Conservation (phyloP, 2,113 vertebrate species). For the Perca flavescens region DNA sequence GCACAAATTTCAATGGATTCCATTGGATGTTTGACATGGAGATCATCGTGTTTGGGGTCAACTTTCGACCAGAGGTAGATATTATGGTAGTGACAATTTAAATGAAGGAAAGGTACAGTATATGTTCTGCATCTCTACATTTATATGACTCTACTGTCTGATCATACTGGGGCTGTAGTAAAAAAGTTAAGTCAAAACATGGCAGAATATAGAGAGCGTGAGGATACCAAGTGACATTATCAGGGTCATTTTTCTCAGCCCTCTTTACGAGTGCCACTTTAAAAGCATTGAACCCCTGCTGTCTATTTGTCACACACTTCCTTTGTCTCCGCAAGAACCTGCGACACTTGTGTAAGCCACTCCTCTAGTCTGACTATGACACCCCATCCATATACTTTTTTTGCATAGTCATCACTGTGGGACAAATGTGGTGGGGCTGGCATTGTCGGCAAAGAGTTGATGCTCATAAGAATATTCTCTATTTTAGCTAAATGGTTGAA, state of each 20-base stretch:
- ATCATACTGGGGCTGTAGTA: too few species aligned
- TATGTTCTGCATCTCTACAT: not conserved
- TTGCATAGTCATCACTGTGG: fast-evolving
- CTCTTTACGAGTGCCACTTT: too few species aligned
- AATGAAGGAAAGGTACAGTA: not conserved
- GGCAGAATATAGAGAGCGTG: not conserved
- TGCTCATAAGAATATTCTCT: fast-evolving
- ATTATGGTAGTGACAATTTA: not conserved
- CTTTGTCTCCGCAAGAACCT: not conserved
- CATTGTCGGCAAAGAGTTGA: fast-evolving
- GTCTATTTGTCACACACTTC: not conserved
- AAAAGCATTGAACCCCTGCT: not conserved
- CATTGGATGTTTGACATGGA: too few species aligned
- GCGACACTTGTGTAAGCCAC: not conserved
- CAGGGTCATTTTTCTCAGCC: not conserved
- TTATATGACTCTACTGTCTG: not conserved
- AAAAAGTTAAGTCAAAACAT: not conserved
- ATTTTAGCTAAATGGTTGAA: fast-evolving
- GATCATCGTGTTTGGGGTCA: too few species aligned
- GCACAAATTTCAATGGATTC: too few species aligned
- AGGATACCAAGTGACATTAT: not conserved
- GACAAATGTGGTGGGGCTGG: not conserved
- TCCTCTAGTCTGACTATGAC: slow-evolving; percentile 33
- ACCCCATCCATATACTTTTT: slow-evolving; percentile 30
- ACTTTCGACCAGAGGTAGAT: not conserved